Evolutionary conservation across 2,113 vertebrate species (phyloP), one percentile per base, ranked within the genome.

Genomic region (Melanostigma gelatinosum): DNA sequence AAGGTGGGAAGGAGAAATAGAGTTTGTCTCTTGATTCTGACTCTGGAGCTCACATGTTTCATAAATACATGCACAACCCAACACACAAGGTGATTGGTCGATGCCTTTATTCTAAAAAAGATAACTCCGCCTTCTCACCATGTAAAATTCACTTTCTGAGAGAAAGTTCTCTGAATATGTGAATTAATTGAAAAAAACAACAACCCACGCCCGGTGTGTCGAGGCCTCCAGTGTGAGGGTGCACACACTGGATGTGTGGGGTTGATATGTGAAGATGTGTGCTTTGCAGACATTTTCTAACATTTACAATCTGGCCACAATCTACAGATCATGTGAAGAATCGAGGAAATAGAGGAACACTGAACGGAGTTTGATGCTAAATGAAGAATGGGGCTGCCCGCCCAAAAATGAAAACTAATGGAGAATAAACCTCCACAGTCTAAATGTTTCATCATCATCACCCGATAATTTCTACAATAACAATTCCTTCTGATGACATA

Each of bases 371-470:
- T 6, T 34, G 34, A 36, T 36, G 20, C 52, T 40, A 18, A 83
- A 62, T 46, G 22, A 67, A 46, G 62, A 72, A 76, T 48, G 27
- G 18, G 29, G 5, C 58, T 70, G 42, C 61, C 67, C 52, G 24
- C 69, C 72, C 22, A 9, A 13, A 29, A 79, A 63, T 61, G 54
- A 72, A 46, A 83, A 50, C 38, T 55, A 72, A 76, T 77, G 29
- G 46, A 48, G 22, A 73, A 60, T 9, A 46, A 72, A 68, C 22
- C 52, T 70, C 42, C 34, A 57, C n/a, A 6, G 42, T 60, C n/a
- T 86, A 75, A 83, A 81, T 76, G 66, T 79, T 82, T 87, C 74
- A 82, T 84, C 84, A 80, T 86, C 79, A 71, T 79, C 81, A 40
- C 63, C 42, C 52, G 1, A 24, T 86, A 12, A 58, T 34, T 72